Conservation (phyloP, 2,113 vertebrate species). For the Notechis scutatus region DNA sequence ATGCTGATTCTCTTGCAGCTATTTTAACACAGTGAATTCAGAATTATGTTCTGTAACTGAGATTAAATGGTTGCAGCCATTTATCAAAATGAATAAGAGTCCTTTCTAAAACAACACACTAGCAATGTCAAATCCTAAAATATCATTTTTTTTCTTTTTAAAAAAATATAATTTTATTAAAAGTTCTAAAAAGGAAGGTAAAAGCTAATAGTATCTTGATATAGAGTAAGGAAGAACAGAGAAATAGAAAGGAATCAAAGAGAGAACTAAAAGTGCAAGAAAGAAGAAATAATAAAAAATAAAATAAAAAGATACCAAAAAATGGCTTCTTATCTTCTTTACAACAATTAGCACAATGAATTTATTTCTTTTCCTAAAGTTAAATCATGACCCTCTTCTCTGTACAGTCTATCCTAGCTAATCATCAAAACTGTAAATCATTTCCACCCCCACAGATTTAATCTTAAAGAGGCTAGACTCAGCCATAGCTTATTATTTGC, state of each 20-base stretch:
- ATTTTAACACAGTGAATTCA: background rate
- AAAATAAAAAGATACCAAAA: background rate
- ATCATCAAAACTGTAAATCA: too few species aligned
- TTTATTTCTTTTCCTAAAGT: too few species aligned
- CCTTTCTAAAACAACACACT: constrained; percentile 9
- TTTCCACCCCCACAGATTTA: too few species aligned
- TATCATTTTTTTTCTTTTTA: background rate
- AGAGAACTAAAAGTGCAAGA: background rate
- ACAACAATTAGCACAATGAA: too few species aligned
- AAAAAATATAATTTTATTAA: background rate
- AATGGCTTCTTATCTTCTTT: background rate
- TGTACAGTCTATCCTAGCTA: background rate
- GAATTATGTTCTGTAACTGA: background rate
- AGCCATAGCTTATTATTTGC: background rate
- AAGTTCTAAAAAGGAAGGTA: background rate
- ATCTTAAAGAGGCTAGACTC: background rate
- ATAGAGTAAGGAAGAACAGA: background rate
- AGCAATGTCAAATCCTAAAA: background rate
- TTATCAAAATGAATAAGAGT: constrained; percentile 6
- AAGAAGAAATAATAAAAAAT: background rate
- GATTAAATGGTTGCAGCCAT: background rate
- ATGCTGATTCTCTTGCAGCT: background rate
- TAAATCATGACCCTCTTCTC: too few species aligned
- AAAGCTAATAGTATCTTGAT: background rate
- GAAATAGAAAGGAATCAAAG: background rate